Evolutionary conservation across 2,888 invertebrate species (phyloP), one percentile per base, ranked within the genome.

Genomic region (Coenonympha glycerion): DNA sequence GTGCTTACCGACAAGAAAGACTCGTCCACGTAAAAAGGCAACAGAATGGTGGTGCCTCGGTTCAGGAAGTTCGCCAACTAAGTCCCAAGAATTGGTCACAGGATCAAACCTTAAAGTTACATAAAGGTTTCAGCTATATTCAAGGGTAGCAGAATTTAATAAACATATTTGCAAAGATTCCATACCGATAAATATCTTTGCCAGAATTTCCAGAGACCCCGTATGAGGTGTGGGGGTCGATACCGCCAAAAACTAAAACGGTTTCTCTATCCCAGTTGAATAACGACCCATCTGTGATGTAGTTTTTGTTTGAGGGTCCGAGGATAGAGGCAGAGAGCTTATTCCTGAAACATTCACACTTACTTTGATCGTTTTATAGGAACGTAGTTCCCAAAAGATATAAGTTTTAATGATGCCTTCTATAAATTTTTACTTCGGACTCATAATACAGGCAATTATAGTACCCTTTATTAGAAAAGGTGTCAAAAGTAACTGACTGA

Each of bases 31-130:
- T 37, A 91, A 76, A 62, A 91, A 90, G 11, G 88, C 89, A 0
- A 91, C 89, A 0, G 90, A 89, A 68, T 92, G 92, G 66, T 92
- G 91, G 65, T 92, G 91, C 52, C 93, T 83, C 0, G 92, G 91
- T 63, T 91, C 91, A 0, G 92, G 93, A 54, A 93, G 83, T 55
- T 90, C 90, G 2, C 91, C 91, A 0, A 92, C 90, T 60, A 86
- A 84, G 61, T 91, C 90, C 93, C 93, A 93, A 11, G 79, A 73
- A 67, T 92, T 91, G 4, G 78, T 79, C 6, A 87, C 84, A 0
- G 90, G 89, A 58, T 90, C 87, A 60, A 90, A 92, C 60, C 90
- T 87, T 57, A 2, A 60, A n/a, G n/a, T n/a, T n/a, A n/a, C n/a
- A n/a, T n/a, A n/a, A n/a, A n/a, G n/a, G n/a, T 18, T 13, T 21